Evolutionary conservation across 2,113 vertebrate species (phyloP), one percentile per base, ranked within the genome.

Genomic region (Alligator sinensis): DNA sequence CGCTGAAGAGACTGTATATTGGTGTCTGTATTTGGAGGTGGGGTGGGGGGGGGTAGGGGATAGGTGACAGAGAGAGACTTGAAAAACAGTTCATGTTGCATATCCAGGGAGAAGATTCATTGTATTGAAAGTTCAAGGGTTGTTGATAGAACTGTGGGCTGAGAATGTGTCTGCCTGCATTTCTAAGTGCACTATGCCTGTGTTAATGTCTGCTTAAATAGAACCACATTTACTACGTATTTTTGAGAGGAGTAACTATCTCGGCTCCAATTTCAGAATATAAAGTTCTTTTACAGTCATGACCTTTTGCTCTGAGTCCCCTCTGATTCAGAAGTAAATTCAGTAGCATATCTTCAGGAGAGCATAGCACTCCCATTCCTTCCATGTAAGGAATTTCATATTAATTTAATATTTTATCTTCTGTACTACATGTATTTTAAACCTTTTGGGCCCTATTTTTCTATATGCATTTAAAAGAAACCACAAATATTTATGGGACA

Each of bases 401-500:
- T 47, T 47, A 47, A 47, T 84, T 59, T 77, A 86, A 86, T 16
- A 91, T 81, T 47, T 59, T 83, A 64, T 87, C 92, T 78, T 27
- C 90, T 15, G 4, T 61, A 21, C 84, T 89, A 10, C 63, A 81
- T 91, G 85, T 90, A 47, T 89, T 90, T 90, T 60, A 87, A 94
- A 91, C 72, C 54, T 79, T 88, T 84, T 91, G 54, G 19, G 19
- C 57, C 81, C n/a, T 4, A 0, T 64, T 85, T 62, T 75, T 84
- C 68, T 81, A 11, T 24, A 55, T 47, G 24, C 76, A 15, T 96
- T 91, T 82, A 59, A 94, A 91, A 91, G 57, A 38, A 93, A 38
- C 84, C 89, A 60, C 89, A 93, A 77, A 80, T 91, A 92, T 91
- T 94, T 96, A 30, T 2, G 4, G 86, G 86, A 11, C 78, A 80